These are phyloP conservation scores for Gymnopithys bicolor DNA, from an alignment of 2,797 vertebrate species.

Conservation along the genomic window DNA sequence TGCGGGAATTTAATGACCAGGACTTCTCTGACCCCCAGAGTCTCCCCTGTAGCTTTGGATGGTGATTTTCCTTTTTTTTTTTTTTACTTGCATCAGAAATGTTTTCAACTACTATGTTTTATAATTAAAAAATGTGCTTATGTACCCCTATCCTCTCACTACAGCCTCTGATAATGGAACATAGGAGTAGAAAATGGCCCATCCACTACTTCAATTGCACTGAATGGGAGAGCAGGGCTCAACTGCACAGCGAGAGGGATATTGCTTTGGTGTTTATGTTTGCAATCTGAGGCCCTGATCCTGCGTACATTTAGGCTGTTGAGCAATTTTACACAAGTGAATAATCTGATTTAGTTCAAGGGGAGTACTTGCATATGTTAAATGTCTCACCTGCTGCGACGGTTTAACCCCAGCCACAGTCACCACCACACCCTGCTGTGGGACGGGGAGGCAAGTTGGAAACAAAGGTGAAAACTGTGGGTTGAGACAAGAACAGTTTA, in stretches of 20 bases:
- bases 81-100: not conserved
- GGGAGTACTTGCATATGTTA: conserved; percentile 43
- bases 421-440: not conserved
- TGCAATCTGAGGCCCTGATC: conserved; percentile 45
- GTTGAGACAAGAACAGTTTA: not conserved
- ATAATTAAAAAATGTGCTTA: conserved; percentile 70
- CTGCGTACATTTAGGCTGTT: conserved; percentile 41
- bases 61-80: not conserved
- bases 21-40: not conserved
- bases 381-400: conserved; percentile 38
- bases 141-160: conserved; percentile 50
- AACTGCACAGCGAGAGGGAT: conserved; percentile 67
- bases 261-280: conserved; percentile 61
- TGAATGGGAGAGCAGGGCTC: conserved; percentile 58
- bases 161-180: conserved; percentile 31
- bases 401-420: not conserved
- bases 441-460: not conserved
- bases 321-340: conserved; percentile 63
- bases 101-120: conserved; percentile 40
- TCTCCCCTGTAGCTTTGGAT: not conserved
- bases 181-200: conserved; percentile 3
- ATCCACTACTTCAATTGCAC: conserved; percentile 33
- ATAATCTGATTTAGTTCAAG: conserved; percentile 68
- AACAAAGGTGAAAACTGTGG: not conserved
- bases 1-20: not conserved